Evolutionary conservation across 2,113 vertebrate genomes (phyloP).

Genomic region (Sinocyclocheilus rhinocerous): DNA sequence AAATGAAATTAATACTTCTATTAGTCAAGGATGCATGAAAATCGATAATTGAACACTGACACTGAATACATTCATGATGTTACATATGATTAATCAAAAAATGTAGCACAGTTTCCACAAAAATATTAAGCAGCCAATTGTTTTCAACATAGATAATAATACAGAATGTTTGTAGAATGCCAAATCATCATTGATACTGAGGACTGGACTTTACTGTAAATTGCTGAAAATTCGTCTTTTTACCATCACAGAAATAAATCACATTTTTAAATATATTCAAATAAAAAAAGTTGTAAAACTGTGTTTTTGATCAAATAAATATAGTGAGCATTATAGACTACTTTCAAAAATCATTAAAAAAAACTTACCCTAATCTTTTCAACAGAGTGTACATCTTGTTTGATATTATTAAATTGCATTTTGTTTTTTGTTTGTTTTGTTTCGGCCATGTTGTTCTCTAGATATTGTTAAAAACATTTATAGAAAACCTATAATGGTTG

Average conservation of each 20-base stretch:
- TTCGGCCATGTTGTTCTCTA: not conserved
- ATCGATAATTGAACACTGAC: not conserved
- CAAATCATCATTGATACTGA: not conserved
- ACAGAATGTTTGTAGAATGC: not conserved
- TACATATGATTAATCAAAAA: no score
- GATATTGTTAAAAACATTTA: not conserved
- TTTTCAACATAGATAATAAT: not conserved
- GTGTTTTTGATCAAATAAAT: no score
- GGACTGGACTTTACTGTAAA: not conserved
- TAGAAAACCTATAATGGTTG: not conserved
- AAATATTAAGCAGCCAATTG: not conserved
- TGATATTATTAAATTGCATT: no score
- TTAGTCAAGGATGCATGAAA: not conserved
- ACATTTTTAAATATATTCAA: no score
- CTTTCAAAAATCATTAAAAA: no score
- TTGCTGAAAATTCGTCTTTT: not conserved
- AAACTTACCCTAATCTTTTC: no score
- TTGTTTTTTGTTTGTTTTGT: not conserved
- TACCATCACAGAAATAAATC: not conserved
- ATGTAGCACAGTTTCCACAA: not conserved
- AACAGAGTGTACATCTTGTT: no score
- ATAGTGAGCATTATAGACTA: no score
- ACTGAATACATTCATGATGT: not conserved
- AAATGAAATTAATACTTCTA: not conserved
- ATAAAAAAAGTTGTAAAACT: no score